These are phyloP conservation scores for Erpetoichthys calabaricus DNA, from an alignment of 2,797 vertebrate genomes.

Conservation along the genomic window DNA sequence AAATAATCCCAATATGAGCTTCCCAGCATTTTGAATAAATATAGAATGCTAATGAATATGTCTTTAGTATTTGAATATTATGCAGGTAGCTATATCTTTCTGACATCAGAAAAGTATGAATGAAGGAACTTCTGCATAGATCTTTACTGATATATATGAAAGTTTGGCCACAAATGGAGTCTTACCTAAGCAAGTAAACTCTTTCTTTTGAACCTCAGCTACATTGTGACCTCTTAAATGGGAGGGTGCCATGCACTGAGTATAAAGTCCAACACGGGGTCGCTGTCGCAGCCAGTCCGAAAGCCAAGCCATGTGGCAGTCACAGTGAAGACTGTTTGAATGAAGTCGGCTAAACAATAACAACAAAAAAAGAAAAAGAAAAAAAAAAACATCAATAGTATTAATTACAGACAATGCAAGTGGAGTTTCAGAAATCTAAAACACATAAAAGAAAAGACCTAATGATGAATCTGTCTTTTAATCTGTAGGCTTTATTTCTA, in stretches of 20 bases:
- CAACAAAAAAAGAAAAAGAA: slow-evolving; percentile 4
- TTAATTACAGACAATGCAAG: slow-evolving; percentile 4
- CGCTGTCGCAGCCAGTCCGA: slow-evolving; percentile 93
- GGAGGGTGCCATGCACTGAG: slow-evolving; percentile 82
- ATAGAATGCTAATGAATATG: too few species aligned
- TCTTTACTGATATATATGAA: too few species aligned
- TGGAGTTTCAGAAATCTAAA: neutral
- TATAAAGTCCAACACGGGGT: slow-evolving; percentile 87
- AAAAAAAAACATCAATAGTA: neutral
- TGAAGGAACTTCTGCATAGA: too few species aligned
- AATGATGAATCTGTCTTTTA: slow-evolving; percentile 16
- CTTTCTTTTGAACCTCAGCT: slow-evolving; percentile 89
- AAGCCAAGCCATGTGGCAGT: slow-evolving; percentile 92
- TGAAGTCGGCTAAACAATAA: slow-evolving; percentile 69
- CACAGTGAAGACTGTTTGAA: slow-evolving; percentile 91
- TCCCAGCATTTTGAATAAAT: too few species aligned
- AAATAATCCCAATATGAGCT: too few species aligned
- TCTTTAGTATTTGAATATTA: too few species aligned
- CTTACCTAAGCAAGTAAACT: slow-evolving; percentile 88
- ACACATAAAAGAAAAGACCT: slow-evolving; percentile 3
- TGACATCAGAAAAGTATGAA: too few species aligned
- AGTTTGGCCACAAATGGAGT: too few species aligned
- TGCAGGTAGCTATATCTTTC: too few species aligned
- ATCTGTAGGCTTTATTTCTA: slow-evolving; percentile 1
- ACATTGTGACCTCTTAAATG: slow-evolving; percentile 89